These are phyloP conservation scores for Epistrophe grossulariae DNA, from an alignment of 2,888 invertebrate genomes.

Conservation along the genomic window DNA sequence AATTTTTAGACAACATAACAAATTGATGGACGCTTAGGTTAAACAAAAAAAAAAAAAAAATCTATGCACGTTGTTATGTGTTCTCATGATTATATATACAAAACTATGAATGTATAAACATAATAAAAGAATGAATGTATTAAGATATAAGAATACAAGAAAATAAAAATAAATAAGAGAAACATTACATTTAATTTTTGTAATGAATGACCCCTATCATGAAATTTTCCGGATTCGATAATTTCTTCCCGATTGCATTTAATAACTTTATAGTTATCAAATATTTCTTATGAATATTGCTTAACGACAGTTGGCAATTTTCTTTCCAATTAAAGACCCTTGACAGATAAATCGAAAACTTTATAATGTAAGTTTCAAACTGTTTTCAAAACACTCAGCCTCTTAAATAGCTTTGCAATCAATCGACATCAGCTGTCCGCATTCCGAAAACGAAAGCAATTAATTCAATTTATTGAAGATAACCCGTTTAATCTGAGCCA, in stretches of 20 bases:
- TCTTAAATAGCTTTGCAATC: too few relatives aligned
- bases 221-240: background rate
- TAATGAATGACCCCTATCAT: background rate
- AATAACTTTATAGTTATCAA: background rate
- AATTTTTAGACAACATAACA: conserved; percentile 60
- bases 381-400: too few relatives aligned
- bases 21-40: conserved; percentile 71
- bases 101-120: conserved; percentile 1
- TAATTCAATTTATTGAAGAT: too few relatives aligned
- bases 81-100: conserved; percentile 37
- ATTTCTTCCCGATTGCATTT: background rate
- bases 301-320: too few relatives aligned
- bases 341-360: too few relatives aligned
- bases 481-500: too few relatives aligned
- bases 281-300: background rate
- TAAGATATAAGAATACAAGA: background rate
- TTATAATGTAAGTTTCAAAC: too few relatives aligned
- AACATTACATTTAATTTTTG: background rate
- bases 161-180: background rate
- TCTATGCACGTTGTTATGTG: conserved; percentile 35
- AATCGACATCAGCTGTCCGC: too few relatives aligned
- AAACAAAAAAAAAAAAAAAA: conserved; percentile 38
- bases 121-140: conserved; percentile 37
- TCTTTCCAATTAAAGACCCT: too few relatives aligned
- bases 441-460: too few relatives aligned